Conservation (phyloP, 2,113 vertebrate genomes). For the Brachirus orientalis region DNA sequence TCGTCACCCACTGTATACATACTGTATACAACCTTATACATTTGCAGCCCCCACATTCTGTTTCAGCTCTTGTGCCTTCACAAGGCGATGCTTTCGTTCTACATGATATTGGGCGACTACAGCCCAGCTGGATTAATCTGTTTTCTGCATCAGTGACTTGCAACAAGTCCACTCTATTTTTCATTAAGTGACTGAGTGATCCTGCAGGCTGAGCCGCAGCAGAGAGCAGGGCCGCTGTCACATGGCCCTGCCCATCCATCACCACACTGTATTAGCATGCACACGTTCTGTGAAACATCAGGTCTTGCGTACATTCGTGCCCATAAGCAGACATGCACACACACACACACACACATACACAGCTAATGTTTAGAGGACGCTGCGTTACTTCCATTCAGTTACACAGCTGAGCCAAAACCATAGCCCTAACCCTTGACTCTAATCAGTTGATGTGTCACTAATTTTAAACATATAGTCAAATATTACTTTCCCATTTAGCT, state of each 20-base stretch:
- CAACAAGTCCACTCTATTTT: slow-evolving; percentile 82
- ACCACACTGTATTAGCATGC: slow-evolving; percentile 43
- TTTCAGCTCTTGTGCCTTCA: slow-evolving; percentile 36
- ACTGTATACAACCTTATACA: not conserved
- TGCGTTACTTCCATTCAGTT: too few relatives aligned
- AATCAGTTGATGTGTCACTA: too few relatives aligned
- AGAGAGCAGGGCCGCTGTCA: slow-evolving; percentile 64
- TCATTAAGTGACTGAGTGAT: slow-evolving; percentile 77
- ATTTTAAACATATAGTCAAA: too few relatives aligned
- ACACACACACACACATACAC: not conserved
- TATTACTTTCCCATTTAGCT: too few relatives aligned
- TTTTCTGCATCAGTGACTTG: slow-evolving; percentile 82
- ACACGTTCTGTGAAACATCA: slow-evolving; percentile 43
- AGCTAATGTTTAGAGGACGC: too few relatives aligned
- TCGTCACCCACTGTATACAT: too few relatives aligned
- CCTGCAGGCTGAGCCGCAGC: slow-evolving; percentile 63
- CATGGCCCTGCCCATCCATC: slow-evolving; percentile 46
- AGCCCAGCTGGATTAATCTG: slow-evolving; percentile 78
- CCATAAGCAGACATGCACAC: slow-evolving; percentile 11
- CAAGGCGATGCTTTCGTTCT: slow-evolving; percentile 60
- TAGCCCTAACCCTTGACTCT: too few relatives aligned
- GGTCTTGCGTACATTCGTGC: slow-evolving; percentile 35
- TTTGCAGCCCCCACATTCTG: not conserved
- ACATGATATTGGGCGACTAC: slow-evolving; percentile 62
- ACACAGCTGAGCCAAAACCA: too few relatives aligned